Conservation (phyloP, 2,797 vertebrate species). For the Galago senegalensis region DNA sequence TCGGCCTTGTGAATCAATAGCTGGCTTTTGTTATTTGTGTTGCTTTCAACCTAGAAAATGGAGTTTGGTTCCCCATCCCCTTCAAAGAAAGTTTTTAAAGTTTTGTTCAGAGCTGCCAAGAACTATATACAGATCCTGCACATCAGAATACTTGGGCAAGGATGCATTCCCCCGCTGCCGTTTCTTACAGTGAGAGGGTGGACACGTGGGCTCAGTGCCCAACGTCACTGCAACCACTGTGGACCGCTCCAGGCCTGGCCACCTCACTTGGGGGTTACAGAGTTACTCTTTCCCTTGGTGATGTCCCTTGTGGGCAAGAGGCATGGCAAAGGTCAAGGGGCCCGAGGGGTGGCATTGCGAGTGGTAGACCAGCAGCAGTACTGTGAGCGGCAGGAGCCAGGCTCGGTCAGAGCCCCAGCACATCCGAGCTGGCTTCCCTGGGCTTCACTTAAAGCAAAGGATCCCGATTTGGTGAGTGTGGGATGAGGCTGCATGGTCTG, state of each 20-base stretch:
- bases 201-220: not conserved
- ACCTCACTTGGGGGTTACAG: conserved; percentile 2
- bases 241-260: conserved; percentile 3
- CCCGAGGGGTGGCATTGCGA: not conserved
- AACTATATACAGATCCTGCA: conserved; percentile 5
- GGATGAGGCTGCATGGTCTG: not conserved
- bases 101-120: conserved; percentile 59
- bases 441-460: not conserved
- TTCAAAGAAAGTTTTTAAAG: conserved; percentile 59
- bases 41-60: conserved; percentile 50
- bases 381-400: not conserved
- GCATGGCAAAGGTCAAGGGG: not conserved
- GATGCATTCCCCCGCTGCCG: not conserved
- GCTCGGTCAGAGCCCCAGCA: not conserved
- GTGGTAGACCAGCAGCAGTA: not conserved
- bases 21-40: conserved; percentile 59
- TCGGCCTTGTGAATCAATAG: conserved; percentile 49
- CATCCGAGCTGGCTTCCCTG: not conserved
- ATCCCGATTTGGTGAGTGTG: not conserved
- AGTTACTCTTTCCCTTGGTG: conserved; percentile 6
- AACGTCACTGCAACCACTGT: not conserved
- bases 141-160: not conserved
- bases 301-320: not conserved
- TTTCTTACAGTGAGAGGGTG: not conserved
- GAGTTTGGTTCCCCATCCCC: not conserved